Percentiles rank a stretch among this genome's conserved stretches.
Evolutionary conservation across 2,888 invertebrate species (phyloP).

Genomic region (Germaria angustata): DNA sequence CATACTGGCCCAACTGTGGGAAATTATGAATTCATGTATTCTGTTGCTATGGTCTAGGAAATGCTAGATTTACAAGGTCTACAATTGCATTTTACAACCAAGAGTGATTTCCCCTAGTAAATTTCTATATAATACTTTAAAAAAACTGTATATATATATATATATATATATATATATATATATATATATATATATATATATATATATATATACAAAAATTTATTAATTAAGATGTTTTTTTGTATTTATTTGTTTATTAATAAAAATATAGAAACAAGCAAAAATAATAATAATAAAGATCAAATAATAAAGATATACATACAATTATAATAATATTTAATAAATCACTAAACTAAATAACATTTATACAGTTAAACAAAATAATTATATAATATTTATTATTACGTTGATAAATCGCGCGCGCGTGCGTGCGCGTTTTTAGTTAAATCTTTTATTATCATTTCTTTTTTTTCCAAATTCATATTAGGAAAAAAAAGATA

Average conservation of each 20-base stretch:
- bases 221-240: constrained; percentile 18
- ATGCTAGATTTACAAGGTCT: too few species aligned
- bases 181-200: too few species aligned
- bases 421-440: neutral
- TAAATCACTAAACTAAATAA: constrained; percentile 64
- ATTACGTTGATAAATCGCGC: constrained; percentile 8
- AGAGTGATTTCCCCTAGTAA: too few species aligned
- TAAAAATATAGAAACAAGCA: constrained; percentile 68
- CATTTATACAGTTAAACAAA: constrained; percentile 67
- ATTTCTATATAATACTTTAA: too few species aligned
- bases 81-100: too few species aligned
- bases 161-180: too few species aligned
- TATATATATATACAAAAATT: neutral
- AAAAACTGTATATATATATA: too few species aligned
- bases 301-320: constrained; percentile 68
- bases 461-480: neutral
- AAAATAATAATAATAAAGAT: constrained; percentile 71
- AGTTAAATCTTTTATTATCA: neutral
- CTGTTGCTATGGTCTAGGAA: too few species aligned
- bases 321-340: constrained; percentile 64
- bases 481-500: neutral
- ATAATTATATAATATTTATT: constrained; percentile 37
- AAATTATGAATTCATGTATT: too few species aligned
- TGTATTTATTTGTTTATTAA: constrained; percentile 63
- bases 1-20: too few species aligned